Evolutionary conservation across 2,888 invertebrate genomes (phyloP).

Genomic region (Hesperia comma): DNA sequence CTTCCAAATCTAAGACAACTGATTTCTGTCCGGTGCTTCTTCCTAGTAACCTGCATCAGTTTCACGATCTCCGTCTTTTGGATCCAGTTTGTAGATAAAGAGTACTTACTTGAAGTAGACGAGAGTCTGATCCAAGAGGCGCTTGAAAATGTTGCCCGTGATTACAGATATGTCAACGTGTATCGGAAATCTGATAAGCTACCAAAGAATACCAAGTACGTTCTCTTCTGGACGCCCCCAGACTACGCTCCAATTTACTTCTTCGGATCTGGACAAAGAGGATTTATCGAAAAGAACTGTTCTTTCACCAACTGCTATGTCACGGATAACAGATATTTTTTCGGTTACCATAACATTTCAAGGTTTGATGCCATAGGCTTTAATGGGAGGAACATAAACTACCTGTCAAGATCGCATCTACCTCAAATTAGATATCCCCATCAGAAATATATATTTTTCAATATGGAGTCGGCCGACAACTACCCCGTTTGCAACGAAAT

Average conservation of each 20-base stretch:
- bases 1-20: constrained; percentile 50
- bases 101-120: constrained; percentile 42
- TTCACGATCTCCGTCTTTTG: constrained; percentile 56
- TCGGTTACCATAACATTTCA: constrained; percentile 53
- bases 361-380: constrained; percentile 69
- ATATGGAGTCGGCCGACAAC: constrained; percentile 71
- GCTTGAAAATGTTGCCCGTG: constrained; percentile 59
- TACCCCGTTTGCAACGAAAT: constrained; percentile 59
- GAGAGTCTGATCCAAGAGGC: constrained; percentile 60
- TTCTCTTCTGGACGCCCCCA: constrained; percentile 64
- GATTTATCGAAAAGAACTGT: constrained; percentile 68
- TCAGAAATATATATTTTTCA: constrained; percentile 72
- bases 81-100: constrained; percentile 52
- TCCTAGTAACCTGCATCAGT: constrained; percentile 55
- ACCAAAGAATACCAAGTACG: constrained; percentile 62
- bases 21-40: constrained; percentile 54
- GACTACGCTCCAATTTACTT: constrained; percentile 62
- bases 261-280: constrained; percentile 60
- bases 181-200: constrained; percentile 59
- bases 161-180: constrained; percentile 62
- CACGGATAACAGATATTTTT: constrained; percentile 56
- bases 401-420: constrained; percentile 43
- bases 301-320: constrained; percentile 66
- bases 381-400: constrained; percentile 61
- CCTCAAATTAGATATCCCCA: constrained; percentile 56